Percentiles rank a stretch among this genome's conserved stretches.
These are phyloP conservation scores for Apostichopus parvimensis DNA, from an alignment of 35 echinoderm and acorn worm species.

Conservation along the genomic window DNA sequence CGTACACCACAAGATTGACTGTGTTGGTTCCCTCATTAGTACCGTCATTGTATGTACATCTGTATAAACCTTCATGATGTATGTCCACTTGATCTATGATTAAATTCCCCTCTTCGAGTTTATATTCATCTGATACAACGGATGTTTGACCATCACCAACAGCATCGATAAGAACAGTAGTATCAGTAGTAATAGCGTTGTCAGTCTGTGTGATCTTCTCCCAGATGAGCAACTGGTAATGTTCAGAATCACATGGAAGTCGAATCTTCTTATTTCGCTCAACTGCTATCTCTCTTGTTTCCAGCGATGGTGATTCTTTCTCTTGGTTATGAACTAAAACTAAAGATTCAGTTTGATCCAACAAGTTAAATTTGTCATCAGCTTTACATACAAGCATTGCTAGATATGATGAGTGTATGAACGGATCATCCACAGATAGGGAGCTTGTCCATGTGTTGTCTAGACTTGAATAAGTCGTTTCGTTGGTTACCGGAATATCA, in stretches of 20 bases:
- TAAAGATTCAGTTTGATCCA: not conserved
- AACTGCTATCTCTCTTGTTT: not conserved
- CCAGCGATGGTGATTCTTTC: not conserved
- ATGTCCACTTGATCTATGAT: not conserved
- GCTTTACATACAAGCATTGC: not conserved
- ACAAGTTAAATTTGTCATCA: not conserved
- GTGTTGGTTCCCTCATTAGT: not conserved
- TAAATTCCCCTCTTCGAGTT: not conserved
- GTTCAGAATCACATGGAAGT: not conserved
- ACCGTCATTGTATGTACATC: slow-evolving; percentile 2
- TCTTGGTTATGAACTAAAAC: not conserved
- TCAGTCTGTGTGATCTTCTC: not conserved
- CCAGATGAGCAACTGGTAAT: not conserved
- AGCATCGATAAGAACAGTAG: not conserved
- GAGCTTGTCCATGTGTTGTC: not conserved
- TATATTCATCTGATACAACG: not conserved
- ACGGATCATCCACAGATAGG: not conserved
- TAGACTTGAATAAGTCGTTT: not conserved
- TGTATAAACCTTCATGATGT: not conserved
- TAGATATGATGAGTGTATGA: not conserved
- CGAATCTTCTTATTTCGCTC: not conserved
- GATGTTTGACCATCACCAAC: not conserved
- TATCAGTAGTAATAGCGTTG: not conserved
- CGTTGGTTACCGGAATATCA: not conserved
- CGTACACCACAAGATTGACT: not conserved